Evolutionary conservation across 2,113 vertebrate genomes (phyloP).

Genomic region (Capreolus pygargus): DNA sequence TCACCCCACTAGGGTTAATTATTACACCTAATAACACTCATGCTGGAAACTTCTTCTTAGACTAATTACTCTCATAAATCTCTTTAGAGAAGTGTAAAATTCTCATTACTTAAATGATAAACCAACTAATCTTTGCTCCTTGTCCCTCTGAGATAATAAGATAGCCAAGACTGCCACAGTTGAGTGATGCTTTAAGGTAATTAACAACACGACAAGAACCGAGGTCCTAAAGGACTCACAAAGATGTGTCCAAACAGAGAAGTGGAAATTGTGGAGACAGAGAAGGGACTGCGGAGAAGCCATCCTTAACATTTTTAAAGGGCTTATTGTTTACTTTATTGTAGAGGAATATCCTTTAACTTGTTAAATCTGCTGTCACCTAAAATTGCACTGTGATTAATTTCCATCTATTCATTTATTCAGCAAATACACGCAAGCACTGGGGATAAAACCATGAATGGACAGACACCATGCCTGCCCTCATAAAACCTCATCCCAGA

Average conservation of each 20-base stretch:
- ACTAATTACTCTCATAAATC: slow-evolving; percentile 81
- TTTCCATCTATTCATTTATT: not conserved
- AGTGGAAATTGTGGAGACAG: not conserved
- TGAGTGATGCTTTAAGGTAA: slow-evolving; percentile 48
- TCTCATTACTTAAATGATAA: slow-evolving; percentile 81
- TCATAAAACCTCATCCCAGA: not conserved
- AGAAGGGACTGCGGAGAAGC: not conserved
- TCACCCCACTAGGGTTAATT: slow-evolving; percentile 74
- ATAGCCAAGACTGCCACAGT: slow-evolving; percentile 48
- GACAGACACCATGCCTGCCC: not conserved
- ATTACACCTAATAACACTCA: slow-evolving; percentile 74
- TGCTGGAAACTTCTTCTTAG: slow-evolving; percentile 67
- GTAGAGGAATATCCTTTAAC: not conserved
- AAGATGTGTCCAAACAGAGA: not conserved
- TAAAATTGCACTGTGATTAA: not conserved
- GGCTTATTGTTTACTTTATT: not conserved
- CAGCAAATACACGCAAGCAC: not conserved
- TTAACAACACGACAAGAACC: slow-evolving; percentile 31
- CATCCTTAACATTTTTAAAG: not conserved
- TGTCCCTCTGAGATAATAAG: slow-evolving; percentile 71
- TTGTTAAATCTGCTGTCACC: not conserved
- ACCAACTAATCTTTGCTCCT: slow-evolving; percentile 74
- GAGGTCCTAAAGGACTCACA: not conserved
- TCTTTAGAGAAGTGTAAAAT: slow-evolving; percentile 79
- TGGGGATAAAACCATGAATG: not conserved